These are phyloP conservation scores for Unio delphinus DNA, from an alignment of 2,888 invertebrate species.

Conservation along the genomic window DNA sequence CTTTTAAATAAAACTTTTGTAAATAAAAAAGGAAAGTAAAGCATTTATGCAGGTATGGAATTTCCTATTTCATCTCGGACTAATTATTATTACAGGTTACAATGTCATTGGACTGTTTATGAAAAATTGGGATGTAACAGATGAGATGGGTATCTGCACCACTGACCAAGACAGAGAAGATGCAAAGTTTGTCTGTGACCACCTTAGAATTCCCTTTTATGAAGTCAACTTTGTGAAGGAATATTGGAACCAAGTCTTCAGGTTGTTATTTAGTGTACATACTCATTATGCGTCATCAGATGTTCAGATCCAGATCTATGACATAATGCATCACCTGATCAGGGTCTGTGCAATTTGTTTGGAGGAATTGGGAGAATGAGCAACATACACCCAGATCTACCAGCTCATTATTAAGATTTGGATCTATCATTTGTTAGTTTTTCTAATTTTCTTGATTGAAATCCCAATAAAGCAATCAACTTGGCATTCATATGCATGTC, in stretches of 20 bases:
- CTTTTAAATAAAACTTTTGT: no score
- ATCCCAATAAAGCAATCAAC: no score
- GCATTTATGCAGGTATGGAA: neutral
- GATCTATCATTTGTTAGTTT: no score
- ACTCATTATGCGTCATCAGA: no score
- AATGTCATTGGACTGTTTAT: conserved; percentile 91
- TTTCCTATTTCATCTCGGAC: neutral
- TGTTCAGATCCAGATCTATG: no score
- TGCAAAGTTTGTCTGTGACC: conserved; percentile 85
- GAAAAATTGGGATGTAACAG: conserved; percentile 94
- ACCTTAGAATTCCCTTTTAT: conserved; percentile 84
- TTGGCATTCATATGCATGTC: no score
- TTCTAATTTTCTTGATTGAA: no score
- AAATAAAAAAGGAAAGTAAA: neutral
- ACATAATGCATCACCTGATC: no score
- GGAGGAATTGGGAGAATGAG: no score
- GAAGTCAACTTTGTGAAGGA: conserved; percentile 92
- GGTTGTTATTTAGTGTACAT: conserved; percentile 58
- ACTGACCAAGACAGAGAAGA: conserved; percentile 88
- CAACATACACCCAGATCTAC: no score
- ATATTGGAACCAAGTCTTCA: conserved; percentile 76
- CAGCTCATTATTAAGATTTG: no score
- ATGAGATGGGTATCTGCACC: conserved; percentile 89
- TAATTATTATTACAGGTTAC: conserved; percentile 77
- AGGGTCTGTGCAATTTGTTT: no score